Evolutionary conservation across 2,888 invertebrate genomes (phyloP).

Genomic region (Hedychridium roseum): DNA sequence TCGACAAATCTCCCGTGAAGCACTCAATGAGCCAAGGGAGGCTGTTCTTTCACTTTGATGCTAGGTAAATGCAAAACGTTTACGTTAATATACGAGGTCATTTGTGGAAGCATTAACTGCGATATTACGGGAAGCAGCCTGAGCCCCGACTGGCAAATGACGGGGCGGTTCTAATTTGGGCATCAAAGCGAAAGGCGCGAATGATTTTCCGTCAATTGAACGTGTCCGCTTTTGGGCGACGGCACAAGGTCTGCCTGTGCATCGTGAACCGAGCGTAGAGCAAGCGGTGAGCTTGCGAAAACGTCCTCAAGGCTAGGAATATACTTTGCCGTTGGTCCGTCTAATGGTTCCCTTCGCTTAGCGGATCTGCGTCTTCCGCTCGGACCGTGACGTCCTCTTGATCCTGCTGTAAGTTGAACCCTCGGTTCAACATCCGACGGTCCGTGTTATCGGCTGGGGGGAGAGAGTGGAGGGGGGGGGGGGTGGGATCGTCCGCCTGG

Average conservation of each 20-base stretch:
- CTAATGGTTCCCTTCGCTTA: constrained; percentile 49
- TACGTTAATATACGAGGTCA: too few relatives aligned
- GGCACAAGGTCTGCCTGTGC: constrained; percentile 46
- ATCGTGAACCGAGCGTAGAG: constrained; percentile 44
- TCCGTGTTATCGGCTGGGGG: neutral
- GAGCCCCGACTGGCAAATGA: constrained; percentile 7
- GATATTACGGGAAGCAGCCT: too few relatives aligned
- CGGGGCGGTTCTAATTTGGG: constrained; percentile 54
- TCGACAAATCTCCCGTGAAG: too few relatives aligned
- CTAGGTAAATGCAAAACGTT: too few relatives aligned
- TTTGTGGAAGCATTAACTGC: too few relatives aligned
- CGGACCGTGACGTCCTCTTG: too few relatives aligned
- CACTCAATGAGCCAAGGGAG: too few relatives aligned
- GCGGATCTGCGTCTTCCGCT: constrained; percentile 18
- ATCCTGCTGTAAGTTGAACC: constrained; percentile 14
- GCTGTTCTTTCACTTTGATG: too few relatives aligned
- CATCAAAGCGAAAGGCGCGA: constrained; percentile 56
- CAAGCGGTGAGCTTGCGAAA: constrained; percentile 21
- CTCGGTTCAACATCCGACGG: too few relatives aligned
- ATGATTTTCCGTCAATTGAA: constrained; percentile 58
- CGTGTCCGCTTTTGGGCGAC: constrained; percentile 40
- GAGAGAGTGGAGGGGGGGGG: constrained; percentile 11
- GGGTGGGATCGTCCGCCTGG: constrained; percentile 18
- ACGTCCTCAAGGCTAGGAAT: constrained; percentile 45
- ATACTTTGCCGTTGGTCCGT: constrained; percentile 47